Conservation (phyloP, 2,797 vertebrate genomes). For the Gallirallus australis region DNA sequence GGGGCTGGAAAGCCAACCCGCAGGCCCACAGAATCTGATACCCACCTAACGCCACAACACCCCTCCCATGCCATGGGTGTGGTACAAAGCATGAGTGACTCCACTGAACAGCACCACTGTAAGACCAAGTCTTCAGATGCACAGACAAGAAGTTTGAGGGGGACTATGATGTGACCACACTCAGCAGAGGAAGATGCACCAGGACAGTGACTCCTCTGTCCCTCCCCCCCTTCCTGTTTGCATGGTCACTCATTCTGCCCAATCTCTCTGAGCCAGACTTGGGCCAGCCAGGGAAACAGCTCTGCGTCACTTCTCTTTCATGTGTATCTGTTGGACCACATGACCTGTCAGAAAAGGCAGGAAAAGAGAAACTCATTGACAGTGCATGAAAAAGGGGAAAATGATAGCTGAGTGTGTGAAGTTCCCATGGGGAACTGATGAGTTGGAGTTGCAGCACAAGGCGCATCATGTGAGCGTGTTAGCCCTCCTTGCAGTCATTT, state of each 20-base stretch:
- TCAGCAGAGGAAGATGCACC: neutral
- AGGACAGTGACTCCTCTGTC: neutral
- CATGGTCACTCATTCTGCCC: neutral
- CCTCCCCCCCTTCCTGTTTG: neutral
- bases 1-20: neutral
- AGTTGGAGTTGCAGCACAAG: neutral
- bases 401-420: neutral
- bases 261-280: neutral
- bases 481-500: neutral
- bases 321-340: neutral
- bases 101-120: neutral
- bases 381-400: slow-evolving; percentile 31
- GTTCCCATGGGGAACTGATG: neutral
- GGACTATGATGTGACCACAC: neutral
- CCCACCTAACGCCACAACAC: neutral
- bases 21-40: neutral
- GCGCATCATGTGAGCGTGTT: neutral
- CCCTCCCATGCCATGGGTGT: fast-evolving
- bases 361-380: slow-evolving; percentile 36
- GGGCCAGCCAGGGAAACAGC: neutral
- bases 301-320: neutral
- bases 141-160: neutral
- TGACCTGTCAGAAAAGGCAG: slow-evolving; percentile 26
- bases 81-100: neutral
- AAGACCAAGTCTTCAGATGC: neutral